Evolutionary conservation across 1,140 invertebrate genomes (phyloP).

Genomic region (Drosophila repleta): DNA sequence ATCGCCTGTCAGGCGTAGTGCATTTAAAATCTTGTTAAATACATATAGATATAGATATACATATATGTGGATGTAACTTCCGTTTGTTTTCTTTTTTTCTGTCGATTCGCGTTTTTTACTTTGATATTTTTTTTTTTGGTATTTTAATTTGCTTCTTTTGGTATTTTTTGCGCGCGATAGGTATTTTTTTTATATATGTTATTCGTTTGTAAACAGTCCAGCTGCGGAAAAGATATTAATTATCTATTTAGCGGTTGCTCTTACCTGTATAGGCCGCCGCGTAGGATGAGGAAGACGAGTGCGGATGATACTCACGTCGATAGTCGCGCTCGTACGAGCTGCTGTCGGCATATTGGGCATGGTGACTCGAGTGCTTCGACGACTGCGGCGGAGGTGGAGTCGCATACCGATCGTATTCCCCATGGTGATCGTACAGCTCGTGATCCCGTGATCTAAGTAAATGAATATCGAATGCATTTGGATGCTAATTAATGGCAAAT

Average conservation of each 20-base stretch:
- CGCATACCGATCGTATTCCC: constrained; percentile 79
- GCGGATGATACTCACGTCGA: constrained; percentile 79
- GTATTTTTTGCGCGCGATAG: constrained; percentile 10
- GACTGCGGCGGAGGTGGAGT: constrained; percentile 73
- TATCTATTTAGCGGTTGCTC: constrained; percentile 28
- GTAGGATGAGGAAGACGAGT: constrained; percentile 78
- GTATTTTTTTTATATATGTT: constrained; percentile 29
- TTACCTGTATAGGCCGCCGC: constrained; percentile 81
- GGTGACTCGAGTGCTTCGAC: constrained; percentile 78
- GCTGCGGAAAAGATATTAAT: constrained; percentile 67
- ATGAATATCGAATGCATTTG: background rate
- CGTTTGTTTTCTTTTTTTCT: constrained; percentile 47
- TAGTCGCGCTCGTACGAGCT: constrained; percentile 80
- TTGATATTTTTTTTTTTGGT: constrained; percentile 44
- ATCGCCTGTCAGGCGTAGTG: constrained; percentile 67
- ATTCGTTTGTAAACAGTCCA: constrained; percentile 53
- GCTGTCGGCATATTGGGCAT: constrained; percentile 72
- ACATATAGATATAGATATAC: constrained; percentile 24
- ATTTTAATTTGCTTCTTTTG: constrained; percentile 34
- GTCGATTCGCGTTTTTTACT: constrained; percentile 59
- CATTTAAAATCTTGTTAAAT: constrained; percentile 81
- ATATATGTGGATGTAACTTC: constrained; percentile 44
- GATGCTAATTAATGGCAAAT: background rate
- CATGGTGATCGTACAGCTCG: constrained; percentile 76
- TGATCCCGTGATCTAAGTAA: constrained; percentile 69